These are phyloP conservation scores for Rambutsinella grinnellia DNA, from an alignment of 2,888 invertebrate species.

Conservation along the genomic window DNA sequence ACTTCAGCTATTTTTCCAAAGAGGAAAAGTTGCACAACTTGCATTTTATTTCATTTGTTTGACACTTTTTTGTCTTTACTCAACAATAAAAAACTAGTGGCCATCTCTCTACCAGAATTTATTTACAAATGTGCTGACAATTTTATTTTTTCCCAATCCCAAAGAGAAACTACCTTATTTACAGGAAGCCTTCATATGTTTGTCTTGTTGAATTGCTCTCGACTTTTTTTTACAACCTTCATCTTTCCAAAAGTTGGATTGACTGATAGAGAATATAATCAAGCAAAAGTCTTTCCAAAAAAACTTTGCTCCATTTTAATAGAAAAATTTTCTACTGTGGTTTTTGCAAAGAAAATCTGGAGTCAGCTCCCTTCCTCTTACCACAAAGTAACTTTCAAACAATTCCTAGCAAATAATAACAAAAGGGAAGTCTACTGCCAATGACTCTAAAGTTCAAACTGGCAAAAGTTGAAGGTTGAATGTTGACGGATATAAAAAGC, in stretches of 20 bases:
- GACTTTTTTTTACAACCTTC: background rate
- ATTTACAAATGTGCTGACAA: slow-evolving; percentile 50
- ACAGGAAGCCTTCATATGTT: background rate
- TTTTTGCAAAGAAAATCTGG: background rate
- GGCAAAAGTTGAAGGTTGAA: slow-evolving; percentile 2
- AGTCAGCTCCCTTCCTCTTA: background rate
- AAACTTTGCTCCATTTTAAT: background rate
- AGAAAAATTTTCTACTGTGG: background rate
- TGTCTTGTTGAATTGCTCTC: background rate
- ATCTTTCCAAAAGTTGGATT: background rate
- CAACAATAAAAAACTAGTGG: slow-evolving; percentile 29
- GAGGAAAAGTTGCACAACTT: slow-evolving; percentile 29
- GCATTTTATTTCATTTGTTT: slow-evolving; percentile 50
- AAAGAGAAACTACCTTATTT: background rate
- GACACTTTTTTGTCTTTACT: slow-evolving; percentile 37
- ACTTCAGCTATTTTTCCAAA: background rate
- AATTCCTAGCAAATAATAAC: slow-evolving; percentile 19
- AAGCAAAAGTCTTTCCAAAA: background rate
- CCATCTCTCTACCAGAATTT: slow-evolving; percentile 36
- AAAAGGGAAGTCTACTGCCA: slow-evolving; percentile 14
- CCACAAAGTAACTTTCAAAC: slow-evolving; percentile 10
- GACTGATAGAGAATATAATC: slow-evolving; percentile 24
- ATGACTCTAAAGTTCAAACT: slow-evolving; percentile 1
- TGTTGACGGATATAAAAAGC: background rate
- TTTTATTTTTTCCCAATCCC: slow-evolving; percentile 28